Conservation (phyloP, 2,888 invertebrate genomes). For the Oscheius sp. region DNA sequence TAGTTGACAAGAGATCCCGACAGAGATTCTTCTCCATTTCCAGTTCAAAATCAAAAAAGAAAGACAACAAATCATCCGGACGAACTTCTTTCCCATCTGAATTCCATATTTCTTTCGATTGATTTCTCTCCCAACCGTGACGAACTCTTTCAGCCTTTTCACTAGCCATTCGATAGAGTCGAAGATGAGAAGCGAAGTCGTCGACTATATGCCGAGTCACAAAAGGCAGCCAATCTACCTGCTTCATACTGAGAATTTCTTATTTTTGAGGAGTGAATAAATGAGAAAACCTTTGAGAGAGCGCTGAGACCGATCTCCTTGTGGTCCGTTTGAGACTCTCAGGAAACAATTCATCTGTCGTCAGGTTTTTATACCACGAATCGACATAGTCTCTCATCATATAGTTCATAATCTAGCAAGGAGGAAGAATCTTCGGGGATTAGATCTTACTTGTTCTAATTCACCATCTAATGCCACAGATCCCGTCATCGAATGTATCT, state of each 20-base stretch:
- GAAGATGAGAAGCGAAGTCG: constrained; percentile 87
- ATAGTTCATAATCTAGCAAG: constrained; percentile 57
- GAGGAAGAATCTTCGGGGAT: too few species aligned
- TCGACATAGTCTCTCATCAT: constrained; percentile 67
- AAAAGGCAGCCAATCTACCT: constrained; percentile 88
- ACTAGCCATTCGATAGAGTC: constrained; percentile 83
- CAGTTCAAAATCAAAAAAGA: constrained; percentile 88
- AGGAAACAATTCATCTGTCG: constrained; percentile 59
- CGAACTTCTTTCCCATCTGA: constrained; percentile 29
- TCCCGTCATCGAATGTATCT: constrained; percentile 53
- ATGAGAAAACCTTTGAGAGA: constrained; percentile 38
- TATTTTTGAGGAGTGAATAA: background rate
- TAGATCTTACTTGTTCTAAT: constrained; percentile 49
- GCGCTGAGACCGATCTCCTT: constrained; percentile 56
- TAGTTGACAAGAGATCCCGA: constrained; percentile 82
- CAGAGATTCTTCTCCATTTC: constrained; percentile 85
- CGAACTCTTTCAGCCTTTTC: constrained; percentile 66
- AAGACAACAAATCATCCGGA: constrained; percentile 76
- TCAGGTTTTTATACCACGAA: constrained; percentile 65
- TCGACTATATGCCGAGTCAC: constrained; percentile 87
- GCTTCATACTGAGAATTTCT: constrained; percentile 53
- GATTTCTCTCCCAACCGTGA: background rate
- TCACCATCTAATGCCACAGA: constrained; percentile 50
- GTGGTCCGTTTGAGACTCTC: constrained; percentile 60
- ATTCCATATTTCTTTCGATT: background rate